These are phyloP conservation scores for Machaerirhynchus nigripectus DNA, from an alignment of 2,113 vertebrate genomes.

Conservation along the genomic window DNA sequence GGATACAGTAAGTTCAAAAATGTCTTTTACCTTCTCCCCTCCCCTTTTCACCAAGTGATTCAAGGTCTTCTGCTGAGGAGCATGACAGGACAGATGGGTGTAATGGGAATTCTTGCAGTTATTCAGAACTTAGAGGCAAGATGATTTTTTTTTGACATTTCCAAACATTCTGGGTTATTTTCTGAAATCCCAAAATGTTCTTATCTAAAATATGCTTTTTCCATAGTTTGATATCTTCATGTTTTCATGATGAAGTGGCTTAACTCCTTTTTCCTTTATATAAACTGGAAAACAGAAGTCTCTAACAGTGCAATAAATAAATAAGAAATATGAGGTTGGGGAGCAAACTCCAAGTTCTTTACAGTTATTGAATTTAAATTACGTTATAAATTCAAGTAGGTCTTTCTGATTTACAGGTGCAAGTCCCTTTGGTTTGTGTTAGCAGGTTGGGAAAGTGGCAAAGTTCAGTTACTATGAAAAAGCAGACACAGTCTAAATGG, in stretches of 20 bases:
- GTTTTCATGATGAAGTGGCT: neutral
- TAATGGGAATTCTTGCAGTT: neutral
- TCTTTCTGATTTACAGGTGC: neutral
- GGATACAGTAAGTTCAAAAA: constrained; percentile 80
- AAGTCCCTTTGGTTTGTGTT: neutral
- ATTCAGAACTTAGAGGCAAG: neutral
- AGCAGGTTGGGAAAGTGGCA: neutral
- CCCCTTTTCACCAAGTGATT: neutral
- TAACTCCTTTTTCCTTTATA: neutral
- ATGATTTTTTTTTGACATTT: neutral
- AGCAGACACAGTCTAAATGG: neutral
- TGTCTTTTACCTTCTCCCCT: neutral
- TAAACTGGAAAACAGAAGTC: neutral
- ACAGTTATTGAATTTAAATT: neutral
- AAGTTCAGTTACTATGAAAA: neutral
- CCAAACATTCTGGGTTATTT: neutral
- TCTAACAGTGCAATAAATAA: neutral
- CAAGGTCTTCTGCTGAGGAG: neutral
- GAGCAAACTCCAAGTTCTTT: neutral
- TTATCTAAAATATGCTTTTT: neutral
- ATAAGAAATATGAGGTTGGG: neutral
- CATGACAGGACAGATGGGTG: neutral
- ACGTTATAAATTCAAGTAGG: neutral
- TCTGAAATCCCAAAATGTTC: neutral
- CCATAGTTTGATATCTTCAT: neutral